Conservation (phyloP, 2,797 vertebrate genomes). For the Melanogrammus aeglefinus region DNA sequence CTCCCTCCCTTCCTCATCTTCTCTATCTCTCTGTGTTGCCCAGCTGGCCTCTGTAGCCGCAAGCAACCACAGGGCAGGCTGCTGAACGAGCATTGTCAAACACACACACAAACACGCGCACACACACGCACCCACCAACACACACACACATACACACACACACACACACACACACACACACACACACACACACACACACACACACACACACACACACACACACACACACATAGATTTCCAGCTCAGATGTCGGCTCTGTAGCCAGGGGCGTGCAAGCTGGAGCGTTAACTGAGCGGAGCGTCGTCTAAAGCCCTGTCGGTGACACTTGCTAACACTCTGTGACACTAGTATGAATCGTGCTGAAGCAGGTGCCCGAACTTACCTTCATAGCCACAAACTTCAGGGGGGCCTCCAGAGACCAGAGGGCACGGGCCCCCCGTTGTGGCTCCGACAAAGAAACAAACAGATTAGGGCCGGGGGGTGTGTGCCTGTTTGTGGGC, state of each 20-base stretch:
- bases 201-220: constrained; percentile 35
- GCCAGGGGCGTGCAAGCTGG: constrained; percentile 74
- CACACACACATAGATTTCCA: constrained; percentile 60
- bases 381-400: background rate
- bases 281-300: constrained; percentile 67
- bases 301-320: constrained; percentile 62
- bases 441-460: background rate
- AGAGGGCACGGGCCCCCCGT: background rate
- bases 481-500: background rate
- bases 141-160: too few relatives aligned
- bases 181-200: constrained; percentile 38
- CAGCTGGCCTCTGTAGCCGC: constrained; percentile 77
- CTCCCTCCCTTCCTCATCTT: constrained; percentile 41
- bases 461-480: background rate
- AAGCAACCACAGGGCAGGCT: constrained; percentile 70
- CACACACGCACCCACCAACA: too few relatives aligned
- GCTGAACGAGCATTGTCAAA: constrained; percentile 78
- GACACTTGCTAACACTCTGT: constrained; percentile 53
- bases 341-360: background rate
- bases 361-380: background rate
- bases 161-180: constrained; percentile 34
- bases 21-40: constrained; percentile 56
- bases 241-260: constrained; percentile 69
- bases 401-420: background rate
- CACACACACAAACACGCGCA: constrained; percentile 31